These are phyloP conservation scores for Pristionchus arcanus DNA, from an alignment of 2,888 invertebrate genomes.

Conservation along the genomic window DNA sequence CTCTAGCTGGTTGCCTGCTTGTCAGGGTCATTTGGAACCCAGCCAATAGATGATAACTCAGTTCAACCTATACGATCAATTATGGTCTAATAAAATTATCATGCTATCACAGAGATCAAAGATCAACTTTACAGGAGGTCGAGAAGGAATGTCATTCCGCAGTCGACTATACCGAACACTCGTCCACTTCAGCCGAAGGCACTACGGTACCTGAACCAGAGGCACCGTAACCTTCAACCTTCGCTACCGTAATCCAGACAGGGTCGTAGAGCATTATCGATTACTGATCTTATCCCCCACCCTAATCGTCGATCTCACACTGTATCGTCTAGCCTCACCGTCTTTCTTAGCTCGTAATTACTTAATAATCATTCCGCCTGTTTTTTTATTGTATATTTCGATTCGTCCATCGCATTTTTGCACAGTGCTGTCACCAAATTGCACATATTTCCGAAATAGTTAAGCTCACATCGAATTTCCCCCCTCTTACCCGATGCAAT, in stretches of 20 bases:
- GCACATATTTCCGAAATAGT: background rate
- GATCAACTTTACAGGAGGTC: background rate
- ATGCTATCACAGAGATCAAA: background rate
- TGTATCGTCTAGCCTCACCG: background rate
- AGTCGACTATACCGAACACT: conserved; percentile 64
- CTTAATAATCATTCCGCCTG: background rate
- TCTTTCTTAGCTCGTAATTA: conserved; percentile 18
- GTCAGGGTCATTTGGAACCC: too few species aligned
- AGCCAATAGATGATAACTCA: too few species aligned
- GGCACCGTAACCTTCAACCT: background rate
- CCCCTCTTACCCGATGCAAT: background rate
- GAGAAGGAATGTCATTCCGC: conserved; percentile 66
- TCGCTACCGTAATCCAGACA: background rate
- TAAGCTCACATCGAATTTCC: background rate
- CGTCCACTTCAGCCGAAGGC: conserved; percentile 58
- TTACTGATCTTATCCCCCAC: background rate
- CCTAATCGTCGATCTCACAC: conserved; percentile 3
- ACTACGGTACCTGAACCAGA: background rate
- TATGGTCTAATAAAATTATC: too few species aligned
- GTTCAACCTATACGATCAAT: too few species aligned
- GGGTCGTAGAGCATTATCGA: conserved; percentile 42
- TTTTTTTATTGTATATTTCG: background rate
- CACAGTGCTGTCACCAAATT: background rate
- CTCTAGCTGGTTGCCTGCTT: too few species aligned
- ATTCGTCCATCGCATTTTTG: background rate